Evolutionary conservation across 2,888 invertebrate species (phyloP).

Genomic region (Dromius quadrimaculatus): DNA sequence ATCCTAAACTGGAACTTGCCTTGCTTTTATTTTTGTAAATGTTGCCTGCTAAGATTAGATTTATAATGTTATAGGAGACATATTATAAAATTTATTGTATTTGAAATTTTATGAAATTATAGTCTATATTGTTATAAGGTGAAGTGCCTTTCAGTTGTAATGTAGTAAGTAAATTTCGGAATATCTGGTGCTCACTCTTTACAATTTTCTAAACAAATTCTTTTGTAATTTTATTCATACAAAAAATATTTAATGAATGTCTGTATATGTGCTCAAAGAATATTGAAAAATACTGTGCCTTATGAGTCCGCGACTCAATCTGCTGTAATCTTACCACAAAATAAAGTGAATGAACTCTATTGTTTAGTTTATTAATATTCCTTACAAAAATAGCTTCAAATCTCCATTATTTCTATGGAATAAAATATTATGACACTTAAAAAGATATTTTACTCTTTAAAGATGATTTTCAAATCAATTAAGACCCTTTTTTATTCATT

Average conservation of each 20-base stretch:
- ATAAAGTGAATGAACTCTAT: slow-evolving; percentile 7
- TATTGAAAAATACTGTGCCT: slow-evolving; percentile 37
- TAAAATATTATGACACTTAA: too few relatives aligned
- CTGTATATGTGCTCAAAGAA: slow-evolving; percentile 37
- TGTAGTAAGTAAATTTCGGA: slow-evolving; percentile 12
- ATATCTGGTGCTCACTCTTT: slow-evolving; percentile 13
- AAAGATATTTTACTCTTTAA: too few relatives aligned
- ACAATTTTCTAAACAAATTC: slow-evolving; percentile 18
- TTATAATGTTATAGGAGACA: not conserved
- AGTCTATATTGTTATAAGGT: slow-evolving; percentile 5
- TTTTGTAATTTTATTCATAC: slow-evolving; percentile 22
- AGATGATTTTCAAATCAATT: too few relatives aligned
- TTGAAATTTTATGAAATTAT: not conserved
- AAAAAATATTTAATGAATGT: slow-evolving; percentile 25
- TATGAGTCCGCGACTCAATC: slow-evolving; percentile 27
- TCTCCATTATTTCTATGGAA: too few relatives aligned
- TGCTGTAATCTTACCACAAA: slow-evolving; percentile 27
- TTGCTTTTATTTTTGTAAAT: slow-evolving; percentile 17
- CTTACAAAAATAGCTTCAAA: too few relatives aligned
- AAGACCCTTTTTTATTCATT: too few relatives aligned
- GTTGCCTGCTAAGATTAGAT: not conserved
- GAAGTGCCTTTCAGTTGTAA: slow-evolving; percentile 13
- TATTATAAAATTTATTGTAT: not conserved
- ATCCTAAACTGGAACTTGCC: slow-evolving; percentile 63
- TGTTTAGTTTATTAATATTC: too few relatives aligned